phyloP scores from a whole-genome alignment of 2,113 vertebrate species.

The Passerina amoena region DNA sequence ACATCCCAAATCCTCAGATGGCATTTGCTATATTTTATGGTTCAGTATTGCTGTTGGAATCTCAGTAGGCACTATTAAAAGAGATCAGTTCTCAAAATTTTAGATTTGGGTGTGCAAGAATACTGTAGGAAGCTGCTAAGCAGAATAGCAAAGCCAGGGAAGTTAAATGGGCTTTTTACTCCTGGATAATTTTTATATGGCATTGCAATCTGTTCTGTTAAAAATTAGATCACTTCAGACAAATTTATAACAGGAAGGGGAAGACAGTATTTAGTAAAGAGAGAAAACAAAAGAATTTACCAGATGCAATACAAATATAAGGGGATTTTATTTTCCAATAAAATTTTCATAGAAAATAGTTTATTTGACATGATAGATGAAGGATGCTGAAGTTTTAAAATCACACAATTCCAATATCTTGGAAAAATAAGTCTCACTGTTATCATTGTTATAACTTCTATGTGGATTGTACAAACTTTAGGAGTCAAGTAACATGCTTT shows the following conservation, averaged over 20 bases:
- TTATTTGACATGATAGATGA: not conserved
- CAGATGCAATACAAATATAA: not conserved
- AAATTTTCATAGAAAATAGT: not conserved
- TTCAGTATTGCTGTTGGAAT: not conserved
- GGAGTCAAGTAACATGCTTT: not conserved
- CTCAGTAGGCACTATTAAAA: not conserved
- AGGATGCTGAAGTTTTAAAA: not conserved
- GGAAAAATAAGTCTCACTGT: not conserved
- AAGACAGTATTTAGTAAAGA: not conserved
- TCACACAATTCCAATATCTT: not conserved
- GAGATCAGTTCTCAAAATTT: not conserved
- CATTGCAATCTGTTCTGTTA: not conserved
- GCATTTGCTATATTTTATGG: not conserved
- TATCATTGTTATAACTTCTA: not conserved
- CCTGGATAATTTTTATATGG: not conserved
- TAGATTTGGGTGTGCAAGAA: not conserved
- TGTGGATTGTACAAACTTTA: not conserved
- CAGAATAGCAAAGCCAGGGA: not conserved
- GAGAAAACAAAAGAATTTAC: not conserved
- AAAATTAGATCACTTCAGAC: not conserved
- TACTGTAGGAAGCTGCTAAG: not conserved
- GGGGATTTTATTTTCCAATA: not conserved
- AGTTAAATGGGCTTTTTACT: not conserved
- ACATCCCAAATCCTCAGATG: not conserved
- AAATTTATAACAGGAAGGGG: not conserved